Percentiles rank a stretch among this genome's conserved stretches.
Conservation (phyloP, 2,113 vertebrate genomes). For the Romanogobio albipinnatus region DNA sequence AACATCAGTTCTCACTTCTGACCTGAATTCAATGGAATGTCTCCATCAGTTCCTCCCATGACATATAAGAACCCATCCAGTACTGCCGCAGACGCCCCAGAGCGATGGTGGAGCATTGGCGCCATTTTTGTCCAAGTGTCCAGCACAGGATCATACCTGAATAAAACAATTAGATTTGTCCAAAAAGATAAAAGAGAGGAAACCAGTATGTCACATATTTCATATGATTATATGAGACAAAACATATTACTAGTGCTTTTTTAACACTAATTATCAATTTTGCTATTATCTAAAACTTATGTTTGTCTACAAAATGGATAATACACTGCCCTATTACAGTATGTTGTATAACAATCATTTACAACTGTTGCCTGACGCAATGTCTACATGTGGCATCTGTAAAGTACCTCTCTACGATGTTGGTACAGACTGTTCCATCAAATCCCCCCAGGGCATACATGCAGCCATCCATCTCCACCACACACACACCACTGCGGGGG, state of each 20-base stretch:
- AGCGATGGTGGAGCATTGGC: slow-evolving; percentile 63
- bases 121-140: slow-evolving; percentile 70
- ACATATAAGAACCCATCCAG: slow-evolving; percentile 69
- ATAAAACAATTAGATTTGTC: slow-evolving; percentile 5
- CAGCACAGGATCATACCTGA: slow-evolving; percentile 69
- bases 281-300: not conserved
- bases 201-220: not conserved
- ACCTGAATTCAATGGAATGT: slow-evolving; percentile 69
- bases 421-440: slow-evolving; percentile 65
- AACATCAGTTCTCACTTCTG: not conserved
- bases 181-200: not conserved
- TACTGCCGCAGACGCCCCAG: slow-evolving; percentile 62
- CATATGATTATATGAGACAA: not conserved
- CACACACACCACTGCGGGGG: slow-evolving; percentile 66
- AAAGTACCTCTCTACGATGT: slow-evolving; percentile 69
- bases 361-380: not conserved
- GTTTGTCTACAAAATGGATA: not conserved
- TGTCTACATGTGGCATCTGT: not conserved
- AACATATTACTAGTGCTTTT: not conserved
- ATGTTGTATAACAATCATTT: not conserved
- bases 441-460: slow-evolving; percentile 70
- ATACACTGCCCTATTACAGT: not conserved
- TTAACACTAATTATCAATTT: not conserved
- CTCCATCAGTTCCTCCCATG: slow-evolving; percentile 70
- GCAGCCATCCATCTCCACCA: slow-evolving; percentile 68